Conservation (phyloP, 1,140 invertebrate species). For the Temnothorax nylanderi region DNA sequence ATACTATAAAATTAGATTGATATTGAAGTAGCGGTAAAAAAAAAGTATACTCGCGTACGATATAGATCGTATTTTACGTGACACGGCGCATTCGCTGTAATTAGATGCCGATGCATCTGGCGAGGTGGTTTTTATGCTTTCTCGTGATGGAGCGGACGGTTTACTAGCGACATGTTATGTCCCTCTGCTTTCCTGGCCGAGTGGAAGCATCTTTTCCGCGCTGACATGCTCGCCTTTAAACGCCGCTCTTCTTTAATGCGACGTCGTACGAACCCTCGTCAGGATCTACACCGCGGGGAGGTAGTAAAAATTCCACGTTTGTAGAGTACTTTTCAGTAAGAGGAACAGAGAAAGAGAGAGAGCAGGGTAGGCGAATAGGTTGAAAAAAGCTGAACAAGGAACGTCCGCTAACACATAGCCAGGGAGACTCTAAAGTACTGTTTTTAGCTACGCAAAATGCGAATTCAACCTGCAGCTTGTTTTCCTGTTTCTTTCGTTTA, state of each 20-base stretch:
- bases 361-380: constrained; percentile 48
- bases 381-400: constrained; percentile 50
- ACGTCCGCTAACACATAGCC: constrained; percentile 20
- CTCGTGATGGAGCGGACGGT: background rate
- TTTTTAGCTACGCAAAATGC: constrained; percentile 49
- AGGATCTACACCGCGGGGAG: constrained; percentile 68
- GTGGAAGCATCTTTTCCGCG: constrained; percentile 6
- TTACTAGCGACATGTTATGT: background rate
- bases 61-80: background rate
- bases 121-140: background rate
- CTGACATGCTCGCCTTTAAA: constrained; percentile 73
- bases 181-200: background rate
- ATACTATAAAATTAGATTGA: background rate
- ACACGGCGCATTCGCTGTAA: background rate
- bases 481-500: constrained; percentile 44
- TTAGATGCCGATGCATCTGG: background rate
- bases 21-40: background rate
- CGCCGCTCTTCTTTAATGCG: constrained; percentile 75
- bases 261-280: constrained; percentile 71
- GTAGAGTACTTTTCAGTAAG: constrained; percentile 53
- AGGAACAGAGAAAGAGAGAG: constrained; percentile 12
- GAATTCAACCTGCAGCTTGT: constrained; percentile 58
- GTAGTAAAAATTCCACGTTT: constrained; percentile 80
- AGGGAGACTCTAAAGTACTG: constrained; percentile 47
- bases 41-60: background rate